phyloP scores from a whole-genome alignment of 2,113 vertebrate species.

The Calyptommatus sinebrachiatus region DNA sequence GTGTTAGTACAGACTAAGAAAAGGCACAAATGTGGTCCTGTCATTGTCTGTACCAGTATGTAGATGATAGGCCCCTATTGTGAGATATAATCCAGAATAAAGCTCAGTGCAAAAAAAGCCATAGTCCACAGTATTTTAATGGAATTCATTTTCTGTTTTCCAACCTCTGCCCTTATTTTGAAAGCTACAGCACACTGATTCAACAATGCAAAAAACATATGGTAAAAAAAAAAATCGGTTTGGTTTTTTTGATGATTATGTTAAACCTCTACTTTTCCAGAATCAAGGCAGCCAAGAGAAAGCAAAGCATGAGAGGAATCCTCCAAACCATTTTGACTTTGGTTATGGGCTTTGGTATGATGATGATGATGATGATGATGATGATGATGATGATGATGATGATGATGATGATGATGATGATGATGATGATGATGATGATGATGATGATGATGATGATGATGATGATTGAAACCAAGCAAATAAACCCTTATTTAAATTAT shows the following conservation, averaged over 20 bases:
- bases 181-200: neutral
- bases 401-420: too few relatives aligned
- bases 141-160: neutral
- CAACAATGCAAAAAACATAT: slow-evolving; percentile 22
- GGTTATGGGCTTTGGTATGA: neutral
- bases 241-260: neutral
- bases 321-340: neutral
- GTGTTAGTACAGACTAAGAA: too few relatives aligned
- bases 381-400: too few relatives aligned
- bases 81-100: too few relatives aligned
- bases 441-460: too few relatives aligned
- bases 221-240: neutral
- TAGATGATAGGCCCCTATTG: too few relatives aligned
- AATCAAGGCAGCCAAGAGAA: neutral
- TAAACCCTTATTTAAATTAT: neutral
- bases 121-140: neutral
- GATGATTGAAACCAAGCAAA: neutral
- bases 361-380: too few relatives aligned
- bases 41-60: neutral
- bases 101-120: too few relatives aligned
- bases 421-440: too few relatives aligned
- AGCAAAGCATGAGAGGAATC: neutral
- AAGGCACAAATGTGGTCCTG: too few relatives aligned
- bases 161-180: slow-evolving; percentile 7
- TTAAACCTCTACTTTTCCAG: slow-evolving; percentile 14